Base-by-base conservation (phyloP, 92 coral and sea anemone species). In the Porites lobata region DNA sequence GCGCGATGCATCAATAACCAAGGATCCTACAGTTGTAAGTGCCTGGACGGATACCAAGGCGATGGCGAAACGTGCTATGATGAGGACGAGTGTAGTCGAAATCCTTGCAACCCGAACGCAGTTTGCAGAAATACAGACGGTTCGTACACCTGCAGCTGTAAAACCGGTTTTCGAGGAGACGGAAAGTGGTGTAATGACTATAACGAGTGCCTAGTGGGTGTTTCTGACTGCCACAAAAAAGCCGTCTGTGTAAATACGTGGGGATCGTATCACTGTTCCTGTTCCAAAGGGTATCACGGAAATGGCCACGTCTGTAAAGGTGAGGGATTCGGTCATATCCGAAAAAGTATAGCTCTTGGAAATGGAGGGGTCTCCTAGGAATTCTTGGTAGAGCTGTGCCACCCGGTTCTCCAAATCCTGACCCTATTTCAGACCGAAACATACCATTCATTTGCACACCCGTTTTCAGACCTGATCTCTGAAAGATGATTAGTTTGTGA, bases 11-110 rank as follows among this genome's bases (percentile, higher is more conserved):
- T 61, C 43, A 84, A 84, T 52, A 74, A n/a, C 61, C 88, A 50
- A 58, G 88, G 78, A 32, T 72, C 80, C 12, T 84, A 74, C 72
- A 51, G 61, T n/a, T 84, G 88, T 24, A 2, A 26, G n/a, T 83
- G 87, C 58, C 8, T 5, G 52, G 38, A 65, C 58, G 87, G 87
- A 54, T 72, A 71, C 61, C 58, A 22, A 58, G 79, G 79, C 26
- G 20, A 19, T 32, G 80, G 80, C 24, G 22, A 51, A 22, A 19
- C 7, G 7, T 83, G 87, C 78, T 54, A 69, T 51, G 87, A 76
- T 72, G 54, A 53, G 32, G 1, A 53, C 77, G 76, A 81, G 47
- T 82, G 66, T 47, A 62, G 43, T 21, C 1, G 9, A 12, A 22
- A 15, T 38, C 54, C 65, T 15, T 66, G 75, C 32, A 22, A 81